Evolutionary conservation across 37 sponge, comb jelly and placozoan genomes (phyloP).

Genomic region (Amphimedon queenslandica): DNA sequence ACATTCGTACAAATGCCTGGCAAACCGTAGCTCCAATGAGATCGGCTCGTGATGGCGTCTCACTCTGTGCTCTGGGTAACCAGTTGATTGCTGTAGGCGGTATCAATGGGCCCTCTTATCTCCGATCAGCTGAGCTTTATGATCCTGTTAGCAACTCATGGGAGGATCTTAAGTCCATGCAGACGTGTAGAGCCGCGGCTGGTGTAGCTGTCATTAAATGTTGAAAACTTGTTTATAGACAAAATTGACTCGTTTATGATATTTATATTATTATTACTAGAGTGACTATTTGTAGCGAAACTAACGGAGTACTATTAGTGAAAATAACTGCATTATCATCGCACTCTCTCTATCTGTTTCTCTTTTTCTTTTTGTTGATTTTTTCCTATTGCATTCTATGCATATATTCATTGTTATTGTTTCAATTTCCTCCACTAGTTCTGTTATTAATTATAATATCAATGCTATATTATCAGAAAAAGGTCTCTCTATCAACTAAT

Average conservation of each 20-base stretch:
- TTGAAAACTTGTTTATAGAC: too few relatives aligned
- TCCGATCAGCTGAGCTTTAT: constrained; percentile 76
- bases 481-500: neutral
- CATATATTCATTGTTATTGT: neutral
- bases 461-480: neutral
- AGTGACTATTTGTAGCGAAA: too few relatives aligned
- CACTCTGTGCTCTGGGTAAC: constrained; percentile 66
- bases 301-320: too few relatives aligned
- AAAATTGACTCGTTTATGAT: neutral
- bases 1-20: constrained; percentile 79
- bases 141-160: constrained; percentile 76
- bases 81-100: constrained; percentile 85
- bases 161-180: constrained; percentile 79
- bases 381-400: neutral
- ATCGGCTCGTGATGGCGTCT: constrained; percentile 86
- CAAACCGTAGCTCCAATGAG: constrained; percentile 68
- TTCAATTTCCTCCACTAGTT: too few relatives aligned
- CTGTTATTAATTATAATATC: neutral
- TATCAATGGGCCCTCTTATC: constrained; percentile 94
- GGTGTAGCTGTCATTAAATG: constrained; percentile 72
- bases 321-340: neutral
- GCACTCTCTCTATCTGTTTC: neutral
- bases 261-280: neutral
- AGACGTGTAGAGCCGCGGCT: constrained; percentile 90
- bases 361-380: neutral